Evolutionary conservation across 2,797 vertebrate genomes (phyloP), one percentile per base, ranked within the genome.

Genomic region (Lepus oiostolus): DNA sequence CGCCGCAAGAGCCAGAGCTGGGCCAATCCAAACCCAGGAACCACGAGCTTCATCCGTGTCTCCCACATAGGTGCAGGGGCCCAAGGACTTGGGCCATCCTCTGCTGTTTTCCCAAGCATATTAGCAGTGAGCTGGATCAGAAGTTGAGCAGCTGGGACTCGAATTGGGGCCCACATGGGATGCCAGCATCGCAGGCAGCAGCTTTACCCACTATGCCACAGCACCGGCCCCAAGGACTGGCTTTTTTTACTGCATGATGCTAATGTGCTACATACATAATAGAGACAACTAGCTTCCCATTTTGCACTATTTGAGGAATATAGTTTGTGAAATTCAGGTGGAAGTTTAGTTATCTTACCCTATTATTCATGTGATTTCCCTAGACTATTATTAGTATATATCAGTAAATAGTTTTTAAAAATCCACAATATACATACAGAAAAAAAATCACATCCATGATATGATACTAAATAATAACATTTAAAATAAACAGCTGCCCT

Each of bases 381-480:
- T 52, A 17, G 28, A 28, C 7, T 89, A 76, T 70, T 38, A 81
- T 35, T 30, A 88, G n/a, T 12, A 67, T 62, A 42, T 19, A 75
- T 30, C 52, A 74, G 75, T 4, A 74, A 12, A 58, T 42, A 83
- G 16, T 7, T 84, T 58, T 35, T 32, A 17, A 80, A 96, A 83
- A 62, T 76, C 21, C 16, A 79, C 21, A 94, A 35, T 30, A 74
- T 22, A 58, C 17, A 32, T 12, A 71, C 3, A 95, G 38, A 85
- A 67, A 47, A 47, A 42, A 47, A 65, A 76, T 22, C 50, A 76
- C 5, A 90, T 12, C 9, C 7, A 50, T 62, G 54, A 72, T 85
- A 7, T 67, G 28, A 71, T 58, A 72, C n/a, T 67, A 94, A 91
- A 72, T 62, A 91, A 80, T 32, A 74, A 71, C 12, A 96, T 16